Base-by-base conservation (phyloP, 2,797 vertebrate genomes). In the Siniperca undulata region DNA sequence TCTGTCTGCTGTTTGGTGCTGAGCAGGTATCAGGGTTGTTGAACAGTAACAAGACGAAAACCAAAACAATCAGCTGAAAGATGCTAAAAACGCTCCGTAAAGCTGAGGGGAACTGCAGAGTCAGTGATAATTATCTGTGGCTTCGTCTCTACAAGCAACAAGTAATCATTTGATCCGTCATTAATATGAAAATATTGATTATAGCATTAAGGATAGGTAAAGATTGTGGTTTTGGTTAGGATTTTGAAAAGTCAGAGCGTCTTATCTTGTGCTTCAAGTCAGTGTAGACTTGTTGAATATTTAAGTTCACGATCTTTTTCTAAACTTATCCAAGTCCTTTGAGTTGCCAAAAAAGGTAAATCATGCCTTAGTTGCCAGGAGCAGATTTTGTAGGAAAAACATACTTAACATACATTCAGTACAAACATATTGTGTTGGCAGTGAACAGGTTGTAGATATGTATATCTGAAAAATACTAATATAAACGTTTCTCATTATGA, bases 1-100 rank as follows among this genome's bases (percentile, higher is more conserved):
- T 68, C 8, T 5, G 16, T 67, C 61, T 60, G 70, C 58, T 12
- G 12, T 73, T 36, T 30, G 52, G 10, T 44, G 65, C 16, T 81
- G 11, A 42, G 55, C 5, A 61, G 50, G 3, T 24, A 48, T 40
- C 13, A 30, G 48, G 44, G 20, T 24, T 46, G 46, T 44, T 61
- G 34, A 52, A 69, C 0, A n/a, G 74, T 4, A 56, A 53, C 20
- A 56, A 46, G 46, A 48, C 6, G 2, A 48, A 75, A 74, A 34
- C 0, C 46, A 34, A 66, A 77, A 61, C 19, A 50, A 5, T 52
- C 12, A 60, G 11, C 30, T 40, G 34, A 30, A 61, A 70, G 53
- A 22, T 27, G 4, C 20, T 19, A 20, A 44, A 30, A 64, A 36
- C 0, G 22, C 22, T 20, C 0, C 3, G 0, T 13, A 56, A 46